Conservation (phyloP, 1,140 invertebrate genomes). For the Eufriesea mexicana region DNA sequence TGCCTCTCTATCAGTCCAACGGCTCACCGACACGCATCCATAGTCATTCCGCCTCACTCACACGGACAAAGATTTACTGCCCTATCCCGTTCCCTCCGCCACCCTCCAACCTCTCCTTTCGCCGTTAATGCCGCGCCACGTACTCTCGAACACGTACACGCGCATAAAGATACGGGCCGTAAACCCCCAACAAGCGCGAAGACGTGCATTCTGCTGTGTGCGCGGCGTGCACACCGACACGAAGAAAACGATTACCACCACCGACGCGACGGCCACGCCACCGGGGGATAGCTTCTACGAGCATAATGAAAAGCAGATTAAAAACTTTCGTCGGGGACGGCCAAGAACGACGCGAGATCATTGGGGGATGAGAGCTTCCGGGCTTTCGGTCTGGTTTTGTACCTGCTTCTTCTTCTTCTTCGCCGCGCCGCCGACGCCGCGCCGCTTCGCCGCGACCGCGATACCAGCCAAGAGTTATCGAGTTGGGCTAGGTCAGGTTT, state of each 20-base stretch:
- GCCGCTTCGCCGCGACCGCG: constrained; percentile 11
- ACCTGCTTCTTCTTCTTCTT: background rate
- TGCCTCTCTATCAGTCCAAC: constrained; percentile 41
- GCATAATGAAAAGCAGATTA: constrained; percentile 74
- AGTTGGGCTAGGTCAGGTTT: constrained; percentile 65
- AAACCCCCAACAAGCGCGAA: constrained; percentile 75
- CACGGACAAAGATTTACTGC: constrained; percentile 78
- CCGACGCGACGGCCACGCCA: background rate
- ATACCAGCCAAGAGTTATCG: constrained; percentile 52
- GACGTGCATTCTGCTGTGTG: constrained; percentile 57
- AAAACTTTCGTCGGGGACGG: constrained; percentile 66
- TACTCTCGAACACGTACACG: constrained; percentile 70
- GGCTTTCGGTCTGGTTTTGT: constrained; percentile 46
- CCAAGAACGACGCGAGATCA: constrained; percentile 50
- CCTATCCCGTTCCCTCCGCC: constrained; percentile 45
- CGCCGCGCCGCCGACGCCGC: background rate
- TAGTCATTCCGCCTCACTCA: constrained; percentile 71
- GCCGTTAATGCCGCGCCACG: constrained; percentile 78
- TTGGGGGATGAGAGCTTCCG: constrained; percentile 47
- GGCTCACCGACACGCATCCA: constrained; percentile 66
- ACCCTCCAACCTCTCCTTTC: constrained; percentile 21
- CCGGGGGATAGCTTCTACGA: constrained; percentile 54
- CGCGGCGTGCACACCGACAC: constrained; percentile 23
- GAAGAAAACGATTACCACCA: constrained; percentile 32
- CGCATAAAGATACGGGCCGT: constrained; percentile 74